These are phyloP conservation scores for Steinernema hermaphroditum DNA, from an alignment of 2,888 invertebrate genomes.

Conservation along the genomic window DNA sequence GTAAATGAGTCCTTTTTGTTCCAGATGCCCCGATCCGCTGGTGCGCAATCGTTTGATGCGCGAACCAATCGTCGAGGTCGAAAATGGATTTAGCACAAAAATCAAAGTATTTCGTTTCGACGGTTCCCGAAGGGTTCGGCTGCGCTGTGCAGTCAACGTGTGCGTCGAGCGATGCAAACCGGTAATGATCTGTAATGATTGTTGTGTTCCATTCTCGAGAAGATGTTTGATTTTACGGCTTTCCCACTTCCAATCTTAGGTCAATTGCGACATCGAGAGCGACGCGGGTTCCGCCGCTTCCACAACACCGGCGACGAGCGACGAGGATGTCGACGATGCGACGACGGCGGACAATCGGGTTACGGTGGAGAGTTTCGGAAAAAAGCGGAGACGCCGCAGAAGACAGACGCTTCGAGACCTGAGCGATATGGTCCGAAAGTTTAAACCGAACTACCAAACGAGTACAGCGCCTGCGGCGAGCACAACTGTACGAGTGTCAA, in stretches of 20 bases:
- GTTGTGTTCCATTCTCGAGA: not conserved
- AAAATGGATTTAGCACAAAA: conserved; percentile 56
- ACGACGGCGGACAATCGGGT: not conserved
- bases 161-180: conserved; percentile 59
- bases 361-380: conserved; percentile 27
- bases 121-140: conserved; percentile 62
- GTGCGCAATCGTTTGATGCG: conserved; percentile 56
- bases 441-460: conserved; percentile 17
- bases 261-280: conserved; percentile 14
- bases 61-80: conserved; percentile 48
- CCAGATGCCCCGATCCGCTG: conserved; percentile 62
- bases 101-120: conserved; percentile 66
- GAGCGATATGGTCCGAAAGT: conserved; percentile 26
- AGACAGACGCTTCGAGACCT: conserved; percentile 11
- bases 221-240: conserved; percentile 18
- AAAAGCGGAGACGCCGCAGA: not conserved
- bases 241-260: conserved; percentile 12
- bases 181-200: conserved; percentile 37
- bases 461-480: not conserved
- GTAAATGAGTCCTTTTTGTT: conserved; percentile 28
- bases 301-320: not conserved
- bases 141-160: conserved; percentile 63
- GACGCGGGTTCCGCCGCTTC: not conserved
- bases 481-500: conserved; percentile 2
- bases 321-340: not conserved